Evolutionary conservation across 2,888 invertebrate genomes (phyloP).

Genomic region (Trissonchulus latispiculum): DNA sequence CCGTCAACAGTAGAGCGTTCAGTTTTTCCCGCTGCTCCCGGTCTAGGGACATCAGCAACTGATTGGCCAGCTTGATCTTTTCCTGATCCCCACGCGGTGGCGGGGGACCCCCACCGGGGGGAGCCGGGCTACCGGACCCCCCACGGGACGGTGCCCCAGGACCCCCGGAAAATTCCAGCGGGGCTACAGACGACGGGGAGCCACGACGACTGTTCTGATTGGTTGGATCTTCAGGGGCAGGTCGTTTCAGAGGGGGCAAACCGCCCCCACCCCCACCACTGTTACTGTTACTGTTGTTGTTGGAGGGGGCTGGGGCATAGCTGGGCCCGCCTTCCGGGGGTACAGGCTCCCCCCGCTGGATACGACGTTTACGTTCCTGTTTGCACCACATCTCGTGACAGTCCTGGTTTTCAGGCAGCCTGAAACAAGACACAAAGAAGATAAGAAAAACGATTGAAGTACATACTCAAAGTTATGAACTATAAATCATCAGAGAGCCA

Average conservation of each 20-base stretch:
- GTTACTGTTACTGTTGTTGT: too few relatives aligned
- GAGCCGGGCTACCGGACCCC: too few relatives aligned
- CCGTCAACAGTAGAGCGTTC: not conserved
- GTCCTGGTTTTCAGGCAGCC: constrained; percentile 86
- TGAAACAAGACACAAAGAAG: too few relatives aligned
- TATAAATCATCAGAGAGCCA: too few relatives aligned
- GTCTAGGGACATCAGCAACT: not conserved
- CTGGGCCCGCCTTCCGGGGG: constrained; percentile 20
- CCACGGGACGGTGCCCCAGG: too few relatives aligned
- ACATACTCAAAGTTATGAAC: too few relatives aligned
- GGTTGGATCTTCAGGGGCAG: not conserved
- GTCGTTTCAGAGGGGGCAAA: not conserved
- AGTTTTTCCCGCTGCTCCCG: not conserved
- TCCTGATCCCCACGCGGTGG: not conserved
- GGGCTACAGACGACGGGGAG: not conserved
- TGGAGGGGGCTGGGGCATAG: too few relatives aligned
- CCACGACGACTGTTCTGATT: not conserved
- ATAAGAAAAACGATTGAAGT: too few relatives aligned
- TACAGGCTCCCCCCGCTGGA: constrained; percentile 20
- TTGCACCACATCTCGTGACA: constrained; percentile 99
- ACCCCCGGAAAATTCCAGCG: not conserved
- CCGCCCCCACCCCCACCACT: too few relatives aligned
- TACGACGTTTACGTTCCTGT: constrained; percentile 59
- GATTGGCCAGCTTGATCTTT: not conserved
- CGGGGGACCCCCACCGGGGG: not conserved